Evolutionary conservation across 2,888 invertebrate genomes (phyloP).

Genomic region (Drosophila percnosoma): DNA sequence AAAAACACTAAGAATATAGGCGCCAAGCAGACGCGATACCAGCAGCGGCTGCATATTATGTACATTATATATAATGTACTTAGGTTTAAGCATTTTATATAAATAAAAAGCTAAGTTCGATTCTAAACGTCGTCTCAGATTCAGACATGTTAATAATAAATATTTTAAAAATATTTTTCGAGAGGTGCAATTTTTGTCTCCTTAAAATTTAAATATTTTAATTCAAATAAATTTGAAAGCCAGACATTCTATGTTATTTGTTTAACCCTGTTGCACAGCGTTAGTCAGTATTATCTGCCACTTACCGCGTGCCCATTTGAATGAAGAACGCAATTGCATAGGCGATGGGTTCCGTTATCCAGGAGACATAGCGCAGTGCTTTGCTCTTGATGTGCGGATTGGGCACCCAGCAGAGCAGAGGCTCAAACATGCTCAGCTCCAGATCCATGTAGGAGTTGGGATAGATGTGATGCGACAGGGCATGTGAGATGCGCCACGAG

Average conservation of each 20-base stretch:
- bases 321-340: constrained; percentile 77
- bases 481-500: constrained; percentile 91
- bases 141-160: neutral
- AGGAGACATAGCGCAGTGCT: constrained; percentile 86
- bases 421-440: constrained; percentile 89
- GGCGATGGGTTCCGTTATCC: constrained; percentile 85
- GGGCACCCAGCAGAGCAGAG: constrained; percentile 89
- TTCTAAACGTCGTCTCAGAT: no score
- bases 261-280: no score
- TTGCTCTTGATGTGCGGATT: constrained; percentile 85
- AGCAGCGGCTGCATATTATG: no score
- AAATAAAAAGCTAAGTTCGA: no score
- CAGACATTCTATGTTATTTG: no score
- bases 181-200: neutral
- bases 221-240: no score
- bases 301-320: constrained; percentile 81
- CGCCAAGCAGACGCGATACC: no score
- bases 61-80: no score
- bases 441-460: constrained; percentile 91
- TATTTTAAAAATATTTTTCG: neutral
- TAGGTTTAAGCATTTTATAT: no score
- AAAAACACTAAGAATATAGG: no score
- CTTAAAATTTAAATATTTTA: no score
- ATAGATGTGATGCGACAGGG: constrained; percentile 91
- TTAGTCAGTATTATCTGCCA: constrained; percentile 14